Conservation (phyloP, 2,797 vertebrate genomes). For the Spheniscus humboldti region DNA sequence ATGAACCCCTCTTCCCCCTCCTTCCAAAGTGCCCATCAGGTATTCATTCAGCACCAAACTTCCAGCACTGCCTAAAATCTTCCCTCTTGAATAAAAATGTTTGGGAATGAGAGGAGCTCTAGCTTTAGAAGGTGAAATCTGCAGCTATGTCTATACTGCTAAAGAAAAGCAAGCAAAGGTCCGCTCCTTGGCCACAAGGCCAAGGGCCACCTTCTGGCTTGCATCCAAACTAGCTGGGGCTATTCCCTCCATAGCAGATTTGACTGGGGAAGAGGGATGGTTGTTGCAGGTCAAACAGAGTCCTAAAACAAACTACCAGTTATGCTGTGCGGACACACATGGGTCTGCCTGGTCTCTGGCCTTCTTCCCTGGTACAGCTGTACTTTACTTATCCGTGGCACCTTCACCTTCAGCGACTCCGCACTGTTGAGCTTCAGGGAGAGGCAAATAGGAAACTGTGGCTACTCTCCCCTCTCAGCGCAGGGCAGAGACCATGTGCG, state of each 20-base stretch:
- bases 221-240: neutral
- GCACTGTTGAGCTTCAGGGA: neutral
- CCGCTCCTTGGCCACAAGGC: neutral
- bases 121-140: neutral
- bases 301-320: neutral
- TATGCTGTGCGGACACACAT: neutral
- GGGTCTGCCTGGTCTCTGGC: neutral
- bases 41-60: neutral
- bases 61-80: neutral
- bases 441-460: neutral
- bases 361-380: neutral
- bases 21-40: neutral
- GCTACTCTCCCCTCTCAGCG: neutral
- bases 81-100: neutral
- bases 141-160: neutral
- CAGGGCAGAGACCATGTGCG: fast-evolving
- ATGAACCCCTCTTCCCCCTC: neutral
- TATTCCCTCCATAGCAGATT: neutral
- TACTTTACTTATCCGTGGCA: neutral
- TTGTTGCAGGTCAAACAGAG: neutral
- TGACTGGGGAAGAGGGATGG: neutral
- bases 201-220: neutral
- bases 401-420: neutral
- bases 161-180: neutral
- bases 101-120: neutral